A percentile compares a stretch with the other conserved stretches of the same genome.
These are phyloP conservation scores for Polia nebulosa DNA, from an alignment of 2,888 invertebrate genomes.

Conservation along the genomic window DNA sequence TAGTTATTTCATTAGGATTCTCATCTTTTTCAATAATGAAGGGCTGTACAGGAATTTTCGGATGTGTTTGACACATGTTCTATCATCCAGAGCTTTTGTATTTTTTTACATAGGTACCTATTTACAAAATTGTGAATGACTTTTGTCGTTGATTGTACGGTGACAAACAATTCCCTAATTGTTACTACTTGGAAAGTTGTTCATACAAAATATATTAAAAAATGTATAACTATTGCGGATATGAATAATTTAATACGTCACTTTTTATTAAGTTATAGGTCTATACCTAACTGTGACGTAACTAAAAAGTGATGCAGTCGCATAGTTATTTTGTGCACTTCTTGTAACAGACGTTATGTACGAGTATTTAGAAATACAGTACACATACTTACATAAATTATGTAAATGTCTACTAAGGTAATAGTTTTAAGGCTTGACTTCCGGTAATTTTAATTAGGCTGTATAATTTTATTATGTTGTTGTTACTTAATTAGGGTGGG, in stretches of 20 bases:
- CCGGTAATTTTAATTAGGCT: neutral
- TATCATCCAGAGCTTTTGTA: neutral
- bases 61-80: too few relatives aligned
- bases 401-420: neutral
- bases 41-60: too few relatives aligned
- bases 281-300: too few relatives aligned
- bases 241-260: conserved; percentile 3
- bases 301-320: too few relatives aligned
- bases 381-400: neutral
- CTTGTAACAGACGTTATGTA: too few relatives aligned
- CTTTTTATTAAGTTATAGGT: conserved; percentile 8
- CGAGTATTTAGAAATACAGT: neutral
- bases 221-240: conserved; percentile 28
- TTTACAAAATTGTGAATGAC: neutral
- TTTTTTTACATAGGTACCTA: neutral
- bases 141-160: conserved; percentile 39
- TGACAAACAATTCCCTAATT: conserved; percentile 23
- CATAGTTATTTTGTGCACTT: conserved; percentile 1
- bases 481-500: conserved; percentile 16
- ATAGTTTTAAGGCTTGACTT: conserved; percentile 1
- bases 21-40: neutral
- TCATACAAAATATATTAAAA: conserved; percentile 6
- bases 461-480: conserved; percentile 2
- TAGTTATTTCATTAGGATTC: neutral
- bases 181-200: conserved; percentile 37